Conservation (phyloP, 23 tunicate species). For the Halocynthia aurantium region DNA sequence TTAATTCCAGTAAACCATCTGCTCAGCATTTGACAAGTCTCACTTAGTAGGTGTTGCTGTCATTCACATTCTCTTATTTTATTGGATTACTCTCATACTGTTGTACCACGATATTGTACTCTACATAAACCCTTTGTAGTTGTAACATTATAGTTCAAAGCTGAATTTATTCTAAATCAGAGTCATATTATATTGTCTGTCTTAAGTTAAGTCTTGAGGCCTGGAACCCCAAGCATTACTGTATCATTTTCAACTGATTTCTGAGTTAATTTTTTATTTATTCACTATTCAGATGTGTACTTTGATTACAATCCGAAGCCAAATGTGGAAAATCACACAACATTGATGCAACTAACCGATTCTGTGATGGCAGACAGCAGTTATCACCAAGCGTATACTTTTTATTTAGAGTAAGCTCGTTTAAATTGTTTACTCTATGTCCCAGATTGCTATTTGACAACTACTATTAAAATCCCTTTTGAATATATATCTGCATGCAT, state of each 20-base stretch:
- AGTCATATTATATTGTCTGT: too few relatives aligned
- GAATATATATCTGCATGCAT: too few relatives aligned
- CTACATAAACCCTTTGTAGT: too few relatives aligned
- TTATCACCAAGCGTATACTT: slow-evolving; percentile 67
- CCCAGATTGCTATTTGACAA: too few relatives aligned
- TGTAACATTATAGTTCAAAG: too few relatives aligned
- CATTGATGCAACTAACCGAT: slow-evolving; percentile 43
- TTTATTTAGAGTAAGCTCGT: slow-evolving; percentile 27
- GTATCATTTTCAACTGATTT: neutral
- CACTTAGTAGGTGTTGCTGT: neutral
- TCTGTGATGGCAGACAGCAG: slow-evolving; percentile 21
- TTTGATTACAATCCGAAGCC: slow-evolving; percentile 37
- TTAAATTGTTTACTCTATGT: too few relatives aligned
- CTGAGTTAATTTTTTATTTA: neutral
- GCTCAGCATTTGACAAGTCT: neutral
- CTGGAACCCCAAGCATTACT: neutral
- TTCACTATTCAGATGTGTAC: slow-evolving; percentile 47
- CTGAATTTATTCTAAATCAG: too few relatives aligned
- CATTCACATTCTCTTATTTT: neutral
- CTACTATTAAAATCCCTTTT: too few relatives aligned
- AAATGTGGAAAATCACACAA: slow-evolving; percentile 17
- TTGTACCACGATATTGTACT: too few relatives aligned
- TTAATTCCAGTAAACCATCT: neutral
- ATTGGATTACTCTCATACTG: neutral
- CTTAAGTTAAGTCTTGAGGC: too few relatives aligned